These are phyloP conservation scores for Gastrophryne carolinensis DNA, from an alignment of 2,797 vertebrate genomes.

Conservation along the genomic window DNA sequence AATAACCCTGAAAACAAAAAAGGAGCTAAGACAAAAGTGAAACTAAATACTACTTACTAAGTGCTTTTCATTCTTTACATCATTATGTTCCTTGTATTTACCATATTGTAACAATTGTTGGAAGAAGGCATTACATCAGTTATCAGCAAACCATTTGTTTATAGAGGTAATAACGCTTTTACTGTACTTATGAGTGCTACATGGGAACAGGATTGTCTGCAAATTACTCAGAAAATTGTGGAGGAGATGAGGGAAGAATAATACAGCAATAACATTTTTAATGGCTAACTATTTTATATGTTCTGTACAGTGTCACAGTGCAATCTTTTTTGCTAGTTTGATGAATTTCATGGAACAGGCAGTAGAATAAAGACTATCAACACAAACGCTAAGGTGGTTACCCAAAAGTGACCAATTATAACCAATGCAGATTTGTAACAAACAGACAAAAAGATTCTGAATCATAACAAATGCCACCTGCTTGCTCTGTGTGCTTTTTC, in stretches of 20 bases:
- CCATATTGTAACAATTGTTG: conserved; percentile 28
- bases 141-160: conserved; percentile 33
- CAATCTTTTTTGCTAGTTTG: background rate
- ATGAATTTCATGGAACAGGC: background rate
- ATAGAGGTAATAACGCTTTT: conserved; percentile 39
- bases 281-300: conserved; percentile 20
- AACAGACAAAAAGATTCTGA: too few relatives aligned
- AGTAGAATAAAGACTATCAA: background rate
- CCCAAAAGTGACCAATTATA: too few relatives aligned
- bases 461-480: too few relatives aligned
- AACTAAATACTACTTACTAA: too few relatives aligned
- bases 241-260: background rate
- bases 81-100: conserved; percentile 32
- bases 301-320: background rate
- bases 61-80: conserved; percentile 20
- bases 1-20: too few relatives aligned
- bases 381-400: too few relatives aligned
- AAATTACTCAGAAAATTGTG: conserved; percentile 4
- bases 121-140: conserved; percentile 1
- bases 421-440: too few relatives aligned
- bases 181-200: conserved; percentile 16
- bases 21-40: too few relatives aligned
- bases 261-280: conserved; percentile 10
- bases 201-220: background rate
- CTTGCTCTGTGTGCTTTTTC: too few relatives aligned